These are phyloP conservation scores for Nymphalis c-album DNA, from an alignment of 2,888 invertebrate species.

Conservation along the genomic window DNA sequence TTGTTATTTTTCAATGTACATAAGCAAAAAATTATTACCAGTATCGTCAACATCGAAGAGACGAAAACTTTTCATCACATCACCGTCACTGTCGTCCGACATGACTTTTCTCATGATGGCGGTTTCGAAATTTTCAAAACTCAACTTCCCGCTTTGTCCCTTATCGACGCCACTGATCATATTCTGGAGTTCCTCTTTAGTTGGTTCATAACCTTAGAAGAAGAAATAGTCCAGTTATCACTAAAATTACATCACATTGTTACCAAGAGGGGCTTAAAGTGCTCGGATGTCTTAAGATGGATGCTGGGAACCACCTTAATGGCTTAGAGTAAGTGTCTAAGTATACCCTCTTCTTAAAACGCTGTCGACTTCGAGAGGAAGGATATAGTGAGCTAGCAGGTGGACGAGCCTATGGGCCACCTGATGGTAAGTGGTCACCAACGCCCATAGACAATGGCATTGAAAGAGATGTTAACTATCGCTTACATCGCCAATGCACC, in stretches of 20 bases:
- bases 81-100: slow-evolving; percentile 66
- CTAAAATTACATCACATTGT: neutral
- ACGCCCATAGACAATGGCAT: too few relatives aligned
- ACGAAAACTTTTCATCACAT: slow-evolving; percentile 76
- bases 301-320: too few relatives aligned
- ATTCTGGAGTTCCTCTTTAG: slow-evolving; percentile 69
- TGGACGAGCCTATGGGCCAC: too few relatives aligned
- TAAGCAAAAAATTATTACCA: slow-evolving; percentile 47
- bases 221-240: neutral
- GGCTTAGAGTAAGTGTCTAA: too few relatives aligned
- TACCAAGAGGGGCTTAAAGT: neutral
- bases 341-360: too few relatives aligned
- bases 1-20: neutral
- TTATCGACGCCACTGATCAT: slow-evolving; percentile 73
- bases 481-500: too few relatives aligned
- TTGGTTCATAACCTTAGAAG: slow-evolving; percentile 66
- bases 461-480: too few relatives aligned
- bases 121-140: slow-evolving; percentile 74
- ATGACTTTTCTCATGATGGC: slow-evolving; percentile 76
- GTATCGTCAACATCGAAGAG: slow-evolving; percentile 69
- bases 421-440: too few relatives aligned
- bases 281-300: too few relatives aligned
- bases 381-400: too few relatives aligned
- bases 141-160: slow-evolving; percentile 65
- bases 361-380: too few relatives aligned